Conservation (phyloP, 2,888 invertebrate species). For the Drosophila tripunctata region DNA sequence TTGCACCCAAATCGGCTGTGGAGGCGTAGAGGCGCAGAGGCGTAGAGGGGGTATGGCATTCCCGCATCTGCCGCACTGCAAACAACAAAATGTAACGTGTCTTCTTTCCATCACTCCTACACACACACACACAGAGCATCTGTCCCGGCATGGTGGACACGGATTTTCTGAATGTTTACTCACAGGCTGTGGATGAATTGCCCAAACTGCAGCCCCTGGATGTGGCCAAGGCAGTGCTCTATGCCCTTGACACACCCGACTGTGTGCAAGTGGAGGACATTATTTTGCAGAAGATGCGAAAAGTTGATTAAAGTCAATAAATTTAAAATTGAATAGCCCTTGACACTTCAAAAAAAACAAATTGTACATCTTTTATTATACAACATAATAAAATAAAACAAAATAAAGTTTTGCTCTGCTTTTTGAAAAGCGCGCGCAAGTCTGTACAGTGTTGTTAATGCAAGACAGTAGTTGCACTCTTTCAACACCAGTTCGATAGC, state of each 20-base stretch:
- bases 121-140: slow-evolving; percentile 85
- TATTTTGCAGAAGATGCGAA: slow-evolving; percentile 81
- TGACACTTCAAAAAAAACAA: not conserved
- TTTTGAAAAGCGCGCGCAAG: slow-evolving; percentile 1
- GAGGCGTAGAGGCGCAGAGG: not conserved
- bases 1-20: no score
- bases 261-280: slow-evolving; percentile 86
- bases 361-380: not conserved
- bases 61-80: slow-evolving; percentile 30
- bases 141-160: slow-evolving; percentile 88
- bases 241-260: slow-evolving; percentile 87
- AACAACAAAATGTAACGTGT: slow-evolving; percentile 35
- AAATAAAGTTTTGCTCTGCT: no score
- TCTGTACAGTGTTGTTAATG: slow-evolving; percentile 18
- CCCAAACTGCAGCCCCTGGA: slow-evolving; percentile 86
- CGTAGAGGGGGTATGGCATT: not conserved
- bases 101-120: no score
- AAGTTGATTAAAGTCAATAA: slow-evolving; percentile 30
- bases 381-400: no score
- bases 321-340: not conserved
- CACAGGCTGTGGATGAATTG: slow-evolving; percentile 80
- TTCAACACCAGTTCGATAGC: not conserved
- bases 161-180: slow-evolving; percentile 84
- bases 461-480: no score
- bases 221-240: slow-evolving; percentile 87